Base-by-base conservation (phyloP, 2,888 invertebrate genomes). In the Drosophila subquinaria region DNA sequence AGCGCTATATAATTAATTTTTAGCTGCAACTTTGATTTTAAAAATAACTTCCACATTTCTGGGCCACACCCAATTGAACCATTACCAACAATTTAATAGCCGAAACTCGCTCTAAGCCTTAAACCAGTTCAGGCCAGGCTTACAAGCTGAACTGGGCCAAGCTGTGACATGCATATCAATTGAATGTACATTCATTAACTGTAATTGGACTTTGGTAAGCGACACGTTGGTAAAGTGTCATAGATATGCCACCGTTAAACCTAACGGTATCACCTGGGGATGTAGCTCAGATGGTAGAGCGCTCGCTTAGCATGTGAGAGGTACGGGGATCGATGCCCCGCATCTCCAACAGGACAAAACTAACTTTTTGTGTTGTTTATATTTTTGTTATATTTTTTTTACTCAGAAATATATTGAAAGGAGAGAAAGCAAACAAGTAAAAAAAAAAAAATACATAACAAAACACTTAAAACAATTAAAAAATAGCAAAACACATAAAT, bases 231-330 rank as follows among this genome's bases (percentile, higher is more conserved):
- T 13, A 5, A 43, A 68, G 17, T 48, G 42, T 50, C 13, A 2
- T 13, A 17, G 23, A 65, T 75, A 75, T 71, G 36, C 20, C 5
- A 27, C 43, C 62, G 40, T 48, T 81, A 30, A 61, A 17, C 48
- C 30, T 23, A 2, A 11, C 5, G 11, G 3, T 5, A 15, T 4
- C 40, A 69, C 35, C 73, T 27, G 92, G 92, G 92, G 92, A 92
- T 92, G 92, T 92, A 92, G 92, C 92, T 92, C 92, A 92, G 92
- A 92, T 92, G 92, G 92, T 92, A 92, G 92, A 92, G 92, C 92
- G 92, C 92, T 92, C 92, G 92, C 92, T 92, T 92, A 92, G 92
- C 92, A 92, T 91, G 91, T 92, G 92, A 92, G 92, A 92, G 92
- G 92, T 92, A 92, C 92, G 92, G 92, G 92, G 92, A 92, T 92